Evolutionary conservation across 2,888 invertebrate species (phyloP).

Genomic region (Euclidia mi): DNA sequence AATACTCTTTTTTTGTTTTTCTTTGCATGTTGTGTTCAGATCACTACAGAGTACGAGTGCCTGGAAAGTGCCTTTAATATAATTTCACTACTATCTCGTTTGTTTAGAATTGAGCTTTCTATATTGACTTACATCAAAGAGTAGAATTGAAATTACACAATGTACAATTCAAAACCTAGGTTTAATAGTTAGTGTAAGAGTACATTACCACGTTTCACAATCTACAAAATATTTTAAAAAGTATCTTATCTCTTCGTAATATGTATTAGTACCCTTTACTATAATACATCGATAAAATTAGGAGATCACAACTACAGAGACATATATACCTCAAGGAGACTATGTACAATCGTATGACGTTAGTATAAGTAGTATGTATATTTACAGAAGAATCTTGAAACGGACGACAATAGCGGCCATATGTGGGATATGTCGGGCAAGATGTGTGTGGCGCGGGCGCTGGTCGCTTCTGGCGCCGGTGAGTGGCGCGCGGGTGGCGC

Average conservation of each 20-base stretch:
- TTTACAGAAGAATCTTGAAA: slow-evolving; percentile 59
- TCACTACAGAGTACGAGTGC: slow-evolving; percentile 34
- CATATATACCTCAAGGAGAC: slow-evolving; percentile 37
- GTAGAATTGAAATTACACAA: slow-evolving; percentile 52
- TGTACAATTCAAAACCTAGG: slow-evolving; percentile 37
- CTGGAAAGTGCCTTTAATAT: slow-evolving; percentile 42
- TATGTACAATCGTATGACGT: slow-evolving; percentile 39
- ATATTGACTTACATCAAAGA: slow-evolving; percentile 54
- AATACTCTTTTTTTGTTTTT: slow-evolving; percentile 46
- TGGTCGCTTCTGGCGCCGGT: slow-evolving; percentile 27
- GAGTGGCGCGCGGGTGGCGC: slow-evolving; percentile 31
- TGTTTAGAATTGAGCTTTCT: slow-evolving; percentile 81
- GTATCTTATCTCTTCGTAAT: slow-evolving; percentile 35
- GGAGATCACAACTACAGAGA: slow-evolving; percentile 50
- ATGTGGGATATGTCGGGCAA: slow-evolving; percentile 67
- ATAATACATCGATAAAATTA: slow-evolving; percentile 43
- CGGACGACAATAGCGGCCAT: slow-evolving; percentile 58
- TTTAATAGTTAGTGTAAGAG: slow-evolving; percentile 17
- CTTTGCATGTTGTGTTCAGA: slow-evolving; percentile 36
- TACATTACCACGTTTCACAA: slow-evolving; percentile 34
- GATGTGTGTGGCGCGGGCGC: slow-evolving; percentile 29
- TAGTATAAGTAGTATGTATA: slow-evolving; percentile 40
- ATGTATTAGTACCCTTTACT: slow-evolving; percentile 46
- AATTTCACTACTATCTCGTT: slow-evolving; percentile 38
- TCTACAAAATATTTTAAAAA: slow-evolving; percentile 39